A percentile compares a stretch with the other conserved stretches of the same genome.
These are phyloP conservation scores for Chromoteleia sp. DNA, from an alignment of 2,888 invertebrate species.

Conservation along the genomic window DNA sequence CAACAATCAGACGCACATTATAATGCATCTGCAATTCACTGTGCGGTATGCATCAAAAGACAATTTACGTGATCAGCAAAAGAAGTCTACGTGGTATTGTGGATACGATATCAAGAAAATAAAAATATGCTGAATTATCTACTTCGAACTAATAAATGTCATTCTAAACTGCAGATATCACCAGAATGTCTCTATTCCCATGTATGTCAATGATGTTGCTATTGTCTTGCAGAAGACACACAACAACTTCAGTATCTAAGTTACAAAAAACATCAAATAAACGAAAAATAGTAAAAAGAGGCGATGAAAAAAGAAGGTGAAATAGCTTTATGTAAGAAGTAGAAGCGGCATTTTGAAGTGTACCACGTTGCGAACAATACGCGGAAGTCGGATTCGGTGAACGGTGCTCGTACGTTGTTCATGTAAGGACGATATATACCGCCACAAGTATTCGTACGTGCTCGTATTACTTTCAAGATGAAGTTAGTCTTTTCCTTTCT, in stretches of 20 bases:
- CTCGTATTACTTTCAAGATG: constrained; percentile 69
- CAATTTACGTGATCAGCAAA: constrained; percentile 75
- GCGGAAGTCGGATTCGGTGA: constrained; percentile 72
- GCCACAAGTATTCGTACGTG: constrained; percentile 70
- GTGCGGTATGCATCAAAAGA: constrained; percentile 82
- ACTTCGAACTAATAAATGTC: constrained; percentile 47
- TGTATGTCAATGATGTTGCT: constrained; percentile 38
- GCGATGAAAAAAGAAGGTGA: constrained; percentile 35
- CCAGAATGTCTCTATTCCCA: constrained; percentile 29
- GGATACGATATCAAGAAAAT: too few relatives aligned
- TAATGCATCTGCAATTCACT: constrained; percentile 82
- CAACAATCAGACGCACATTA: constrained; percentile 79
- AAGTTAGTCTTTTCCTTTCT: constrained; percentile 70
- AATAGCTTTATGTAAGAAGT: constrained; percentile 58
- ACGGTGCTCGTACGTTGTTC: constrained; percentile 69
- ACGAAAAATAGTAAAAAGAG: constrained; percentile 34
- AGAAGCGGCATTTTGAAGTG: constrained; percentile 66
- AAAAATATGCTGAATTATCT: constrained; percentile 57
- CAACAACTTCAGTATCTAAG: constrained; percentile 34
- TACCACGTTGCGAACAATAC: constrained; percentile 70
- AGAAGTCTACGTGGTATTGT: constrained; percentile 32
- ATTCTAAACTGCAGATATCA: constrained; percentile 40
- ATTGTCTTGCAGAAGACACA: constrained; percentile 51
- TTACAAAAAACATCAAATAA: constrained; percentile 13
- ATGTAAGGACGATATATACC: constrained; percentile 63